These are phyloP conservation scores for Otolemur garnettii DNA, from an alignment of 2,113 vertebrate genomes.

Conservation along the genomic window DNA sequence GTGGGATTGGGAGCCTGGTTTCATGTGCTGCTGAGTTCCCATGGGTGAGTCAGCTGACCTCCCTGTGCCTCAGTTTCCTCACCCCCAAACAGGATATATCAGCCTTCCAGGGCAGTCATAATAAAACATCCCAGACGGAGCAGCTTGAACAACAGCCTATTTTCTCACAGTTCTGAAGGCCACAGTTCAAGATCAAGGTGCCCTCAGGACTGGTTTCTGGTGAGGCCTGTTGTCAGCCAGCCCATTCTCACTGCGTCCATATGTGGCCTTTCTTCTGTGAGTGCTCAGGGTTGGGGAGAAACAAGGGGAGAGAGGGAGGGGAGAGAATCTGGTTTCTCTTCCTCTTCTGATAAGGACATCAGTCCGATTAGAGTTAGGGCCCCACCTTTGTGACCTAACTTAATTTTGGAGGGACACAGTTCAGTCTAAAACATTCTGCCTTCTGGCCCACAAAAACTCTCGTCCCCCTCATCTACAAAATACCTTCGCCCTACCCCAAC, in stretches of 20 bases:
- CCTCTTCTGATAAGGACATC: neutral
- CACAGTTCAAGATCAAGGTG: neutral
- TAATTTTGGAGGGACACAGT: neutral
- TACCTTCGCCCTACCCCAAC: neutral
- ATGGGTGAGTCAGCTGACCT: too few relatives aligned
- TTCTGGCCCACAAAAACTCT: neutral
- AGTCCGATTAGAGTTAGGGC: neutral
- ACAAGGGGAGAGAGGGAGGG: neutral
- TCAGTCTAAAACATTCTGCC: neutral
- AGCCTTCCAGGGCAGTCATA: too few relatives aligned
- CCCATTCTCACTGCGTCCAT: neutral
- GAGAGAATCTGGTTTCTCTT: neutral
- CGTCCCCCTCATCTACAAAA: neutral
- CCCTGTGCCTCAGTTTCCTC: neutral
- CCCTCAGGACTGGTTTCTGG: neutral
- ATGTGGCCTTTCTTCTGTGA: neutral
- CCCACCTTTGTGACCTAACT: neutral
- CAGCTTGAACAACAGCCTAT: neutral
- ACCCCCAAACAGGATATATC: neutral
- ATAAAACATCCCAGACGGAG: too few relatives aligned
- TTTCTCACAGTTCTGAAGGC: neutral
- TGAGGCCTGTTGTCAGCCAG: neutral
- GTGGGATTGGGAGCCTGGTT: neutral
- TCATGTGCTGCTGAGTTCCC: fast-evolving
- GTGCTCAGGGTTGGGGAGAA: neutral